phyloP scores from a whole-genome alignment of 2,113 vertebrate species.

The Oncorhynchus clarkii region DNA sequence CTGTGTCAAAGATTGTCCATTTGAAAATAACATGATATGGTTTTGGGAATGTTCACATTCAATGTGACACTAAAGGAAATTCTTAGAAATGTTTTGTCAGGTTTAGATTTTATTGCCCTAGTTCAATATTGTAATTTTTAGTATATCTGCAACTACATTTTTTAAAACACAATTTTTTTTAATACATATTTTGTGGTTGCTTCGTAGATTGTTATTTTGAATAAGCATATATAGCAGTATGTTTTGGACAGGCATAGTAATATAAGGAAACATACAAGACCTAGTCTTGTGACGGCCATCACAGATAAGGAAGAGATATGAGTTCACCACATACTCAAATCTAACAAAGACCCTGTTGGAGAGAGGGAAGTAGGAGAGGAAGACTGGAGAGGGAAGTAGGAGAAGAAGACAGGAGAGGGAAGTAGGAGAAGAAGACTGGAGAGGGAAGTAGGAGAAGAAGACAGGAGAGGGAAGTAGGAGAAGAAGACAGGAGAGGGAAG shows the following conservation, averaged over 20 bases:
- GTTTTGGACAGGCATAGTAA: slow-evolving; percentile 68
- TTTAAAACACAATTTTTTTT: too few relatives aligned
- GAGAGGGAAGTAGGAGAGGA: neutral
- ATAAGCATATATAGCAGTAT: neutral
- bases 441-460: slow-evolving; percentile 25
- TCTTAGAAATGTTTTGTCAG: neutral
- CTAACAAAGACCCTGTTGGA: slow-evolving; percentile 58
- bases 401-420: slow-evolving; percentile 49
- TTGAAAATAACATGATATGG: too few relatives aligned
- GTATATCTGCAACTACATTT: too few relatives aligned
- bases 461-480: slow-evolving; percentile 32
- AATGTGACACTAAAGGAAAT: neutral
- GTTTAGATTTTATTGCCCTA: neutral
- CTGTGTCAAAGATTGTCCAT: too few relatives aligned
- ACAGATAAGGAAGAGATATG: slow-evolving; percentile 65
- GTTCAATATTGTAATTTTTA: neutral
- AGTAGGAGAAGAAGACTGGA: slow-evolving; percentile 18
- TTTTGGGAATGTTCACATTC: neutral
- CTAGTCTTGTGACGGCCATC: slow-evolving; percentile 72
- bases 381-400: neutral
- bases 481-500: too few relatives aligned
- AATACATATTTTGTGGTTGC: too few relatives aligned
- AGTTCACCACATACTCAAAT: slow-evolving; percentile 65
- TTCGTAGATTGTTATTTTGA: neutral
- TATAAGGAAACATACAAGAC: slow-evolving; percentile 71